Base-by-base conservation (phyloP, 1,140 invertebrate genomes). In the Lordiphosa collinella region DNA sequence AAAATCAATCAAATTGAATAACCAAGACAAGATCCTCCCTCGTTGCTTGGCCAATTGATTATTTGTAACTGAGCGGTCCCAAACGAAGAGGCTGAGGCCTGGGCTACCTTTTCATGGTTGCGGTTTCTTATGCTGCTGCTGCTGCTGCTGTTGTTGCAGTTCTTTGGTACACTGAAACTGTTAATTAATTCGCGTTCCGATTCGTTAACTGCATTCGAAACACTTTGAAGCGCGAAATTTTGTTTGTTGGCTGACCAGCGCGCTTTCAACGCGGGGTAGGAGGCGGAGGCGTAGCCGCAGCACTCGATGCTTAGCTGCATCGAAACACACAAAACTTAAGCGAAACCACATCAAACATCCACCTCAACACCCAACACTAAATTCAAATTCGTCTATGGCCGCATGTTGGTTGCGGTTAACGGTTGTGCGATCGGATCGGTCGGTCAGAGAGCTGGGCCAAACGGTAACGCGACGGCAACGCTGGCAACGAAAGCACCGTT, bases 141-240 rank as follows among this genome's bases (percentile, higher is more conserved):
- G 37, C n/a, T 53, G 37, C 11, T 55, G 53, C 12, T 53, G 58
- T n/a, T 48, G 47, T 2, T 69, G 71, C 71, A 74, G 76, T 82
- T 80, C 76, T 76, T 70, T 76, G 71, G 71, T 82, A 71, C 76
- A 82, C 78, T 75, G 72, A 73, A 84, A 78, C 78, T 84, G 78
- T 82, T 84, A 82, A 84, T 84, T 82, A 82, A 84, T 78, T 84
- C 72, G 50, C 78, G 76, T 84, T 82, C 79, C 78, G 78, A 78
- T 84, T 82, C 78, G 78, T 69, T 82, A 78, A 84, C 71, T 75
- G 71, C 76, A 76, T 82, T 79, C 62, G 75, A 80, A 67, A 62
- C 66, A 80, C 75, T 79, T 79, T 82, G 75, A 79, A 79, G 75
- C 75, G 75, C 75, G 76, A 80, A 79, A 75, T 84, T 82, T 67